Percentiles rank a stretch among this genome's conserved stretches.
Conservation (phyloP, 2,797 vertebrate species). For the Falco novaeseelandiae region DNA sequence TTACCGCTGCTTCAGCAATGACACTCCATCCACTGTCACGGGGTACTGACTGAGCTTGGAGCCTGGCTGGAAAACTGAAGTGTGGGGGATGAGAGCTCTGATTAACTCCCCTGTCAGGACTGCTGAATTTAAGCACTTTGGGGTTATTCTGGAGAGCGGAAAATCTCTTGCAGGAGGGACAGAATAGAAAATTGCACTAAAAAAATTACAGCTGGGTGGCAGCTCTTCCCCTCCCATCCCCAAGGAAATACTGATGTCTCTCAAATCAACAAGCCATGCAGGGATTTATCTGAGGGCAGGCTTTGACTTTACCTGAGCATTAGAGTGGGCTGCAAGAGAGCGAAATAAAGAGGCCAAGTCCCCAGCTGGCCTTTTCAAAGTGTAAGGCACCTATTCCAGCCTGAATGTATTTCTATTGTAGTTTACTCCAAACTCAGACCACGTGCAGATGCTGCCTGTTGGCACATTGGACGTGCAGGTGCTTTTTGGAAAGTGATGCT, state of each 20-base stretch:
- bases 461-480: constrained; percentile 13
- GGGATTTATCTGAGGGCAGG: background rate
- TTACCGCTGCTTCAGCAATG: background rate
- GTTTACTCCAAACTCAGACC: background rate
- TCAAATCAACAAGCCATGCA: background rate
- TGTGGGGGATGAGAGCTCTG: background rate
- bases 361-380: background rate
- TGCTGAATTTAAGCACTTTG: background rate
- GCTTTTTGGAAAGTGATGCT: constrained; percentile 52
- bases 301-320: background rate
- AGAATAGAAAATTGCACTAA: constrained; percentile 11
- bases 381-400: background rate
- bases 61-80: background rate
- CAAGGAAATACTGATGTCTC: background rate
- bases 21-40: background rate
- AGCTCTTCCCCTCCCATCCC: background rate
- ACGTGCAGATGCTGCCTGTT: background rate
- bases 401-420: background rate
- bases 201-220: background rate
- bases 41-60: background rate
- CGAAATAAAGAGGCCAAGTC: background rate
- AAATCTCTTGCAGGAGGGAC: background rate
- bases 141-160: background rate
- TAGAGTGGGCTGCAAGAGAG: background rate
- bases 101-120: background rate